phyloP scores from a whole-genome alignment of 2,113 vertebrate genomes.

The Leucopsar rothschildi region DNA sequence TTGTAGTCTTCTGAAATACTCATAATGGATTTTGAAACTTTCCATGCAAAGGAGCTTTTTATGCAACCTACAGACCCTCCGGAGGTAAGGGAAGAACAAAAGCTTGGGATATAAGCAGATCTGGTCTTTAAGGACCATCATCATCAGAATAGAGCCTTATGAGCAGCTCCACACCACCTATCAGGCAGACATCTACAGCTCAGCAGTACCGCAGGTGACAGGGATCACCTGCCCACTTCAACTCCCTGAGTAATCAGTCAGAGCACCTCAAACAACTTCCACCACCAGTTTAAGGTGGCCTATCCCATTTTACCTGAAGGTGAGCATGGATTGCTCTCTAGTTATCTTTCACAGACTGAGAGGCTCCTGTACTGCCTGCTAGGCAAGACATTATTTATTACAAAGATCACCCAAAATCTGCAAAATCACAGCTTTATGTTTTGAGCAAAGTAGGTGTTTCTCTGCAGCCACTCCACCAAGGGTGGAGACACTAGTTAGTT shows the following conservation, averaged over 20 bases:
- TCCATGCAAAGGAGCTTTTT: not conserved
- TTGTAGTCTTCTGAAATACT: not conserved
- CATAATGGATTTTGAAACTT: not conserved
- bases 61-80: not conserved
- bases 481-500: not conserved
- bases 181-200: not conserved
- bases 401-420: not conserved
- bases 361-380: not conserved
- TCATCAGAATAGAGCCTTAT: not conserved
- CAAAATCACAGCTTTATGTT: not conserved
- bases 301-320: not conserved
- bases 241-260: rapidly evolving
- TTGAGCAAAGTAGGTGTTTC: not conserved
- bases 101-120: not conserved
- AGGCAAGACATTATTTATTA: rapidly evolving
- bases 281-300: not conserved
- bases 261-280: not conserved
- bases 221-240: not conserved
- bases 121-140: not conserved
- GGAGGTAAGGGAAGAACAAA: not conserved
- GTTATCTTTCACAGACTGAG: not conserved
- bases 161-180: not conserved
- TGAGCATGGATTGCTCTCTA: not conserved
- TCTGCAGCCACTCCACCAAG: not conserved
- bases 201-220: not conserved